A percentile compares a stretch with the other conserved stretches of the same genome.
Conservation (phyloP, 2,888 invertebrate genomes). For the Spisula subtruncata region DNA sequence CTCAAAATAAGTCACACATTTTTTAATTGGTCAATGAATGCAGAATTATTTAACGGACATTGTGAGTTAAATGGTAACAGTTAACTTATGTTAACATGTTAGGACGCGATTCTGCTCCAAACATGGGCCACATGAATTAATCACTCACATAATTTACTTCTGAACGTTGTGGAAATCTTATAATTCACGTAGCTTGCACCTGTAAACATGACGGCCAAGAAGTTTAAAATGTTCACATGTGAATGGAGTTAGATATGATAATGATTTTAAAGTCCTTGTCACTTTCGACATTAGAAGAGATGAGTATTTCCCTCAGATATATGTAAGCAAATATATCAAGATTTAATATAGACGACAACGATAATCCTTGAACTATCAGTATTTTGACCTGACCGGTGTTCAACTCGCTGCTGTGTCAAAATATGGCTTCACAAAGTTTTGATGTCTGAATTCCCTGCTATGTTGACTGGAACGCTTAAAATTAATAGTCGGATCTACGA, state of each 20-base stretch:
- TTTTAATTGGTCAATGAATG: no score
- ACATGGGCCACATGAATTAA: neutral
- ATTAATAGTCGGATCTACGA: neutral
- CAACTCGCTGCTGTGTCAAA: neutral
- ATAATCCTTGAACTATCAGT: slow-evolving; percentile 38
- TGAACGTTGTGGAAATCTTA: neutral
- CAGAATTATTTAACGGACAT: neutral
- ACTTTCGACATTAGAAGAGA: slow-evolving; percentile 44
- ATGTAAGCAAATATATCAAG: slow-evolving; percentile 32
- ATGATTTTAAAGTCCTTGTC: slow-evolving; percentile 52
- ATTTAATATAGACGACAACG: slow-evolving; percentile 15
- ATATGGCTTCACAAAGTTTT: neutral
- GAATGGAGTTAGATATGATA: slow-evolving; percentile 33
- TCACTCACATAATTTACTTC: neutral
- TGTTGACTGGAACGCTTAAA: neutral
- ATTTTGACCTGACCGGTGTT: neutral
- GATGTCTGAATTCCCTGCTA: neutral
- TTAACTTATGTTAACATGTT: neutral
- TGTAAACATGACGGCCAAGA: neutral
- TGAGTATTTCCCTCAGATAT: slow-evolving; percentile 46
- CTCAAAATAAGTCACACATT: no score
- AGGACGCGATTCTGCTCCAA: neutral
- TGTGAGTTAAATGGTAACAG: neutral
- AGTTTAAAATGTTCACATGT: slow-evolving; percentile 37
- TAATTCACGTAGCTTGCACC: slow-evolving; percentile 9